A percentile compares a stretch with the other conserved stretches of the same genome.
Evolutionary conservation across 2,888 invertebrate species (phyloP).

Genomic region (Philopedon plagiatum): DNA sequence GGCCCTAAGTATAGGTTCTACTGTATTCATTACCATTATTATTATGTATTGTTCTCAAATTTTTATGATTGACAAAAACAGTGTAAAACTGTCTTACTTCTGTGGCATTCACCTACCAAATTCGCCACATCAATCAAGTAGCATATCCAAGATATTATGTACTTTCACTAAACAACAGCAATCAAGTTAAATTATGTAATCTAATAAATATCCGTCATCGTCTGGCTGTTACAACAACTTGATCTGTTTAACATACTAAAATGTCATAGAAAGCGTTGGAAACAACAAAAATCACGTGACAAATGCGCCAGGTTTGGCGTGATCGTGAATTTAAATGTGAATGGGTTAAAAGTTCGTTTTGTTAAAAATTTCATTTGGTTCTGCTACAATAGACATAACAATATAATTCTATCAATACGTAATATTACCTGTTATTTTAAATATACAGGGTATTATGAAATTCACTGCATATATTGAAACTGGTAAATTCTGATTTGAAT

Average conservation of each 20-base stretch:
- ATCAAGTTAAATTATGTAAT: slow-evolving; percentile 27
- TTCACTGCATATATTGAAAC: too few species aligned
- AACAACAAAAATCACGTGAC: slow-evolving; percentile 37
- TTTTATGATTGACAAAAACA: too few species aligned
- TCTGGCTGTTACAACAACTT: slow-evolving; percentile 20
- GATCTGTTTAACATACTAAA: slow-evolving; percentile 41
- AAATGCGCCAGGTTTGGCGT: slow-evolving; percentile 24
- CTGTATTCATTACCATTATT: too few species aligned
- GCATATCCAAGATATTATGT: not conserved
- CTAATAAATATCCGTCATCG: slow-evolving; percentile 21
- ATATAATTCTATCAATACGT: not conserved
- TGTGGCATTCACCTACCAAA: not conserved
- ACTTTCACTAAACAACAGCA: slow-evolving; percentile 39
- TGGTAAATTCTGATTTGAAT: too few species aligned
- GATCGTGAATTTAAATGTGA: slow-evolving; percentile 18
- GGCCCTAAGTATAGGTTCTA: too few species aligned
- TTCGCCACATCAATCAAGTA: not conserved
- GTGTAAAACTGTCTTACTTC: too few species aligned
- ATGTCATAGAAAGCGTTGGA: slow-evolving; percentile 39
- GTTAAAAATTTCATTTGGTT: slow-evolving; percentile 6
- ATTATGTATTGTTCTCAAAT: too few species aligned
- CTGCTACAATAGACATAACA: not conserved
- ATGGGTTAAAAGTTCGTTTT: slow-evolving; percentile 4
- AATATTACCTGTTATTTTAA: too few species aligned
- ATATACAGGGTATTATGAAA: too few species aligned